These are phyloP conservation scores for Pipistrellus pygmaeus DNA, from an alignment of 2,797 vertebrate species.

Conservation along the genomic window DNA sequence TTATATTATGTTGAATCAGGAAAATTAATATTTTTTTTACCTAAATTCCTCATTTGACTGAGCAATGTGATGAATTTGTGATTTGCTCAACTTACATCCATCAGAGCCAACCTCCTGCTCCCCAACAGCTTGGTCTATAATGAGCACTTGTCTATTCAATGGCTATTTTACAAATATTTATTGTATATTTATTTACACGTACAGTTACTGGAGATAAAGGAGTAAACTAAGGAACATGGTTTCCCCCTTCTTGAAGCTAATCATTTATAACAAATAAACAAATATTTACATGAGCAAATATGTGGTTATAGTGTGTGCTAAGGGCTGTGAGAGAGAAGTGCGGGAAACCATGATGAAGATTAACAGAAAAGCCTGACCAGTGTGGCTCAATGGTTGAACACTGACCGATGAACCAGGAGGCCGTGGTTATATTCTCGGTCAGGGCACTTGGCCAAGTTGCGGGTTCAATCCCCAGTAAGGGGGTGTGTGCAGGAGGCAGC, in stretches of 20 bases:
- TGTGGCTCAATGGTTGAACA: too few relatives aligned
- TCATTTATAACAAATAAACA: conserved; percentile 19
- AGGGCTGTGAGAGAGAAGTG: background rate
- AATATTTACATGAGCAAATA: background rate
- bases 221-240: background rate
- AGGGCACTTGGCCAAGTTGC: background rate
- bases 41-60: background rate
- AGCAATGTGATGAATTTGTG: background rate
- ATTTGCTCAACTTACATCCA: background rate
- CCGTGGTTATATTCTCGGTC: too few relatives aligned
- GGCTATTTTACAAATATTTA: background rate
- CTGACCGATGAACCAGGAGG: too few relatives aligned
- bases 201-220: background rate
- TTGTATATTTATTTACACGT: background rate
- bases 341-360: background rate
- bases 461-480: too few relatives aligned
- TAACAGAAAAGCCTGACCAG: background rate
- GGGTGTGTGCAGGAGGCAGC: too few relatives aligned
- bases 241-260: background rate
- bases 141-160: background rate
- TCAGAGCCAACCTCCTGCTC: background rate
- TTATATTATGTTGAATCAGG: background rate
- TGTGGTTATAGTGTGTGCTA: background rate
- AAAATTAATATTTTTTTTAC: background rate
- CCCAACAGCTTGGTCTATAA: background rate